Percentiles rank a stretch among this genome's conserved stretches.
Conservation (phyloP, 2,888 invertebrate genomes). For the Oxyteleia sp. region DNA sequence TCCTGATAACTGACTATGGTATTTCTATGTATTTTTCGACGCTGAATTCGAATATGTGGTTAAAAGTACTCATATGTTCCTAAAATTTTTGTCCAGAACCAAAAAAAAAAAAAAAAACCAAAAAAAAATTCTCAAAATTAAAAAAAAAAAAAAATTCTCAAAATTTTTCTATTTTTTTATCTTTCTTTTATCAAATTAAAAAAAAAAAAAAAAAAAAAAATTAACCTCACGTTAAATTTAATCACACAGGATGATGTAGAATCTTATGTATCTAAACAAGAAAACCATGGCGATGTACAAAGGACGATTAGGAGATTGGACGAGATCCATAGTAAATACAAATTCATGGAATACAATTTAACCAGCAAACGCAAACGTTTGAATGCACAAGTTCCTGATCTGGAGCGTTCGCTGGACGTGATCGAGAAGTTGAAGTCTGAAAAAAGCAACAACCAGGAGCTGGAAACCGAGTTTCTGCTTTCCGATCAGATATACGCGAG, state of each 20-base stretch:
- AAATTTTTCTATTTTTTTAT: no score
- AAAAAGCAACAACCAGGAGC: conserved; percentile 90
- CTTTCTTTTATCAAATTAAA: no score
- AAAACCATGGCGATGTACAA: conserved; percentile 94
- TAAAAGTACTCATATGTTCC: no score
- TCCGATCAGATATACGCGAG: conserved; percentile 95
- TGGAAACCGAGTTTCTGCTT: conserved; percentile 96
- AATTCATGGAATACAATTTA: conserved; percentile 98
- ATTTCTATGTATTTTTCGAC: no score
- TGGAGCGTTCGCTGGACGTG: conserved; percentile 96
- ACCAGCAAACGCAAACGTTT: conserved; percentile 95
- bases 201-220: no score
- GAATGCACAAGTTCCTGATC: conserved; percentile 97
- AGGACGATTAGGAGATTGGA: conserved; percentile 95
- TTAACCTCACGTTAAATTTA: no score
- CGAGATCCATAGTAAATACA: conserved; percentile 98
- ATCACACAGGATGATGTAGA: conserved; percentile 96
- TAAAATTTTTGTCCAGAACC: no score
- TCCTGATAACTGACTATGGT: no score
- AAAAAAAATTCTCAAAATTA: no score
- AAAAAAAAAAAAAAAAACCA: no score
- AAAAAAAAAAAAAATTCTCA: no score
- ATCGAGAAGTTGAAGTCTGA: conserved; percentile 95
- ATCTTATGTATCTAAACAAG: conserved; percentile 94
- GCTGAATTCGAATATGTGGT: no score